Percentiles rank a stretch among this genome's conserved stretches.
These are phyloP conservation scores for Chromis chromis DNA, from an alignment of 2,797 vertebrate genomes.

Conservation along the genomic window DNA sequence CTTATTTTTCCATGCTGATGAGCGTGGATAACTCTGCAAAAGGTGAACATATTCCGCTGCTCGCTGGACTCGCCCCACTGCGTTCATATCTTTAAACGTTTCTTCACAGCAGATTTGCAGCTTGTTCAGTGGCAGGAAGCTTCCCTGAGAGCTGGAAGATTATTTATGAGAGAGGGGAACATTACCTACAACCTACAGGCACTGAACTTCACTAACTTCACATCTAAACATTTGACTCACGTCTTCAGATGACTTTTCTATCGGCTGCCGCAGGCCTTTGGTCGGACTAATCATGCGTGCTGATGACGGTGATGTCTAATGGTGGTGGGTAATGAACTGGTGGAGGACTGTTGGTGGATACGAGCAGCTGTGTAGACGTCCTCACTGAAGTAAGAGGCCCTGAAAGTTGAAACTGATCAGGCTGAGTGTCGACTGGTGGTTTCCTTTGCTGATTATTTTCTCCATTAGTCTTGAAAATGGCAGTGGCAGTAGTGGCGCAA, in stretches of 20 bases:
- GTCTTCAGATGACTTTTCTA: not conserved
- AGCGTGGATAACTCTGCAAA: constrained; percentile 7
- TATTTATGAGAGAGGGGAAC: constrained; percentile 7
- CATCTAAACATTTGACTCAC: no score
- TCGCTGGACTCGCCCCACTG: not conserved
- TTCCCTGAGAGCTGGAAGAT: not conserved
- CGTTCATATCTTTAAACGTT: constrained; percentile 2
- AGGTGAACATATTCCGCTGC: constrained; percentile 38
- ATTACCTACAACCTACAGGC: constrained; percentile 6
- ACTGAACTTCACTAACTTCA: not conserved
- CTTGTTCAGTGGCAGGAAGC: constrained; percentile 2
- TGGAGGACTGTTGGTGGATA: not conserved
- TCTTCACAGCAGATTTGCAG: constrained; percentile 20
- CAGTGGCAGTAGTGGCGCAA: no score
- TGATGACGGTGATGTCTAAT: not conserved
- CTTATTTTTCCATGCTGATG: constrained; percentile 29
- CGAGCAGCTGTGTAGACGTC: constrained; percentile 6
- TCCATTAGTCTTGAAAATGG: no score
- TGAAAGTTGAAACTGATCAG: no score
- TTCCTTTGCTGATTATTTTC: no score
- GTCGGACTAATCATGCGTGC: not conserved
- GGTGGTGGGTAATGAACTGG: constrained; percentile 10
- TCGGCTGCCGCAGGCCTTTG: not conserved
- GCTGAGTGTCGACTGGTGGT: no score
- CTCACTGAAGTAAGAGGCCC: not conserved